These are phyloP conservation scores for Callyntrura sp. DNA, from an alignment of 2,888 invertebrate genomes.

Conservation along the genomic window DNA sequence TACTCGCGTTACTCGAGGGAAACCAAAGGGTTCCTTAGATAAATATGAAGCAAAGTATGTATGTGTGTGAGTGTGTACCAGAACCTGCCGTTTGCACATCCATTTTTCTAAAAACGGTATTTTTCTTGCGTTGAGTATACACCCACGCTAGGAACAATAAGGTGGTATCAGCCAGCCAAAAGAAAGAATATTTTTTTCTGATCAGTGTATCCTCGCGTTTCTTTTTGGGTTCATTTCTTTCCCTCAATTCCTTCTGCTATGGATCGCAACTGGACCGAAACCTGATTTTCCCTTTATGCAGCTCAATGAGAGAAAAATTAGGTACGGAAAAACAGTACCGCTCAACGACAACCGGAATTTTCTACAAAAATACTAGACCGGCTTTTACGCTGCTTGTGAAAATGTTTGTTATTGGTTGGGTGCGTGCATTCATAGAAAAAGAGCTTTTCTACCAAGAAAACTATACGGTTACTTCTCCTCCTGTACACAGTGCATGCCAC, in stretches of 20 bases:
- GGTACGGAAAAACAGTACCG: background rate
- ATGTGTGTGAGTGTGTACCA: too few species aligned
- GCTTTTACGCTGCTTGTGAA: conserved; percentile 6
- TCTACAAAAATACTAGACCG: background rate
- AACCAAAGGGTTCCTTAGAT: too few species aligned
- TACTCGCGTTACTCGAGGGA: too few species aligned
- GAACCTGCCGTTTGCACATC: background rate
- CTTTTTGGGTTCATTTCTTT: background rate
- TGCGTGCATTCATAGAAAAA: conserved; percentile 49
- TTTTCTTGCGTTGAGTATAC: background rate
- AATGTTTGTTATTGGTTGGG: conserved; percentile 39
- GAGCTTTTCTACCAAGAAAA: background rate
- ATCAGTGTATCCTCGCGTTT: background rate
- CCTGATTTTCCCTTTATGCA: conserved; percentile 29
- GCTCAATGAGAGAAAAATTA: conserved; percentile 46
- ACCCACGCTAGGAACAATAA: conserved; percentile 8
- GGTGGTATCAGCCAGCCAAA: conserved; percentile 22
- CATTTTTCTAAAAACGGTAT: conserved; percentile 1
- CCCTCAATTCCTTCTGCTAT: conserved; percentile 5
- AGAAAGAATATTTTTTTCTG: background rate
- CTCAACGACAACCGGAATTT: background rate
- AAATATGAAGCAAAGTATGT: too few species aligned
- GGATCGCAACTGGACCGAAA: conserved; percentile 59
- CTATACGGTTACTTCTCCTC: background rate
- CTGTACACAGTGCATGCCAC: conserved; percentile 21